Evolutionary conservation across 2,113 vertebrate genomes (phyloP), one percentile per base, ranked within the genome.

Genomic region (Microtus pennsylvanicus): DNA sequence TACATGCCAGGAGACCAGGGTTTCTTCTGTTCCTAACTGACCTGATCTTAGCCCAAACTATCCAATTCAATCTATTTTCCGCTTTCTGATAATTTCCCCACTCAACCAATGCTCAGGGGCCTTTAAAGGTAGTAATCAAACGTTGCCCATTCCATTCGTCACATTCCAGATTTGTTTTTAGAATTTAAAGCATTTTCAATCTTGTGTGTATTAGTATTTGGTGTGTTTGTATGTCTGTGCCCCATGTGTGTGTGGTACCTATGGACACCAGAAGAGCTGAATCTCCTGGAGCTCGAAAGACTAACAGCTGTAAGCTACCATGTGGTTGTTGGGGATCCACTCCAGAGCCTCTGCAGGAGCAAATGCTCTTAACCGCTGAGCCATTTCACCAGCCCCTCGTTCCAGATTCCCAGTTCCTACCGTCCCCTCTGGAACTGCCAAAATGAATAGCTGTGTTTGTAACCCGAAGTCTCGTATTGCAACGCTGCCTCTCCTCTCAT

Each of bases 381-480:
- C 3, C 35, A 17, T 83, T 42, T 42, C 81, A 17, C 55, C 38
- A 83, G 22, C 12, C 58, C 24, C n/a, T 42, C 7, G 4, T 65
- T 87, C 61, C 74, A 82, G 81, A 42, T 26, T 83, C 55, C 94
- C 61, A 89, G 80, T 38, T 74, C 77, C 69, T 78, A 10, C n/a
- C 24, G 45, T 33, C 38, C 35, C 30, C 12, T 75, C 82, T 85
- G 42, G 69, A 90, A 38, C 42, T 75, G 35, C 28, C 55, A 74
- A 61, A 74, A 75, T 93, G 63, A 93, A 91, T 24, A 80, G 38
- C 47, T 85, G 4, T 94, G 72, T 88, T 91, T 81, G 63, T 50
- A 47, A 52, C 16, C 13, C 76, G 91, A 90, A 38, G 2, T 70
- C 74, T 52, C 90, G 52, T 86, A 24, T 47, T 81, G 26, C 14